Evolutionary conservation across 1,140 invertebrate genomes (phyloP), one percentile per base, ranked within the genome.

Genomic region (Cylas formicarius): DNA sequence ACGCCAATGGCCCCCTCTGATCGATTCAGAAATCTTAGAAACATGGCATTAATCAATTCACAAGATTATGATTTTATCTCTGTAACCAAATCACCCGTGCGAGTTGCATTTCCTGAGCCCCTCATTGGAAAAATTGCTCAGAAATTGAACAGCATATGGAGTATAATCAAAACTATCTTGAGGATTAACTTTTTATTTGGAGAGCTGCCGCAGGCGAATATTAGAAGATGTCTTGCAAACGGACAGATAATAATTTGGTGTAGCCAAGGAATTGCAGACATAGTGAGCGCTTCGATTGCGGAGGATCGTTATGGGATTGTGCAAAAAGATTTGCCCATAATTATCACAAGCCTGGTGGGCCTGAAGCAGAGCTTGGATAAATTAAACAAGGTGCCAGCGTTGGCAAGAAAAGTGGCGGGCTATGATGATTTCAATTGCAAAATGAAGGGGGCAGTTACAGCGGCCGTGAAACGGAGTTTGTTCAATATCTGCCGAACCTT

Each of bases 271-370:
- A 68, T 89, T 28, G 75, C 84, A 0, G 71, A 74, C 19, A 63
- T 89, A 11, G 72, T 75, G 20, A 75, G 76, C 2, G 67, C 74
- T 22, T 87, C 86, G 0, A 60, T 86, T 3, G 73, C 52, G 6
- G 85, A 89, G 67, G 86, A 89, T 66, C 73, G 71, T 40, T 88
- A 78, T 68, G 86, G 86, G 27, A 76, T 89, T 31, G 82, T 84
- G 3, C 86, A 87, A 57, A 82, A 81, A 61, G 82, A 86, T 65
- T 62, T 89, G 18, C 65, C 80, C 7, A 55, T 62, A 13, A 76
- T 89, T n/a, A 76, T 90, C 23, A 72, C 72, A 28, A 56, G 72
- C 5, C 53, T 89, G 1, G 57, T 86, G 3, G 68, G 69, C 28
- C 66, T 88, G 1, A 86, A 86, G 52, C 69, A 74, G 23, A 73